Base-by-base conservation (phyloP, 2,797 vertebrate species). In the Amblyraja radiata region DNA sequence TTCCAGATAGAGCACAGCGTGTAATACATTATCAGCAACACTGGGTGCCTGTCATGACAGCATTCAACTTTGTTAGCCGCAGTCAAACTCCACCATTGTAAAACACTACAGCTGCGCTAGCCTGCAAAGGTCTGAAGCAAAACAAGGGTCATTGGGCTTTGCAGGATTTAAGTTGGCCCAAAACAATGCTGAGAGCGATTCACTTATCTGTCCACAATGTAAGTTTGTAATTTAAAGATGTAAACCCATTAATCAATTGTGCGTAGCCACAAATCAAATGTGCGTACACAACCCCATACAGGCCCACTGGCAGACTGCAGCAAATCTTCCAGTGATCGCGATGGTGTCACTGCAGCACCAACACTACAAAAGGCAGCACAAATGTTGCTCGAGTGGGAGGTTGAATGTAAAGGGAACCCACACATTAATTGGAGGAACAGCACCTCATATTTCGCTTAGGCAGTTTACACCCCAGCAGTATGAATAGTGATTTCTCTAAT, bases 111-210 rank as follows among this genome's bases (percentile, higher is more conserved):
- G 36, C 68, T 54, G 39, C 58, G 46, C 71, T 11, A 73, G 65
- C 16, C 28, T 28, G 36, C 71, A 92, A 25, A 92, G 54, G 23
- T 11, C 71, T 54, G 2, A 61, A 71, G 18, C 73, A 91, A 46
- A 18, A 36, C 58, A 32, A 28, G 46, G 73, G 23, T 58, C 39
- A 54, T 39, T 46, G 28, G 46, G 39, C 23, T 92, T 46, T 39
- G 76, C 90, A 58, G 25, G 28, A 92, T 92, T 92, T 92, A 92
- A 92, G 46, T 76, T 92, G 90, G 90, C 28, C 46, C 13, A 76
- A 16, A 73, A 76, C 36, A 74, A 91, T 76, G 10, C 18, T 65
- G 14, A 18, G 61, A 36, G 84, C 18, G n/a, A 23, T 88, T 88
- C 23, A 92, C 25, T 18, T 23, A 91, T 32, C 68, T n/a, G 73